Base-by-base conservation (phyloP, 1,140 invertebrate species). In the Magallana gigas region DNA sequence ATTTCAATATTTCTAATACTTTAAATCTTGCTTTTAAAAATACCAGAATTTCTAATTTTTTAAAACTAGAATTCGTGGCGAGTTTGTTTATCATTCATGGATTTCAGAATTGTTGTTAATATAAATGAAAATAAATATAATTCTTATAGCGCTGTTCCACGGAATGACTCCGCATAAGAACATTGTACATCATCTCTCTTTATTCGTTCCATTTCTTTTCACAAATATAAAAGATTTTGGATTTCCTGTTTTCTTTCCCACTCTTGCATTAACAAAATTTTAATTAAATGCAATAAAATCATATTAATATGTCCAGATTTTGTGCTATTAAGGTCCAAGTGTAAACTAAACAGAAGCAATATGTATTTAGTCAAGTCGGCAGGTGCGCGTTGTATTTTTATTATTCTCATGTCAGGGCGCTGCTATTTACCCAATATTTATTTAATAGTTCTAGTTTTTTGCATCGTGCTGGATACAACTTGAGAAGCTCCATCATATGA, bases 201-300 rank as follows among this genome's bases (percentile, higher is more conserved):
- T 76, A 76, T 11, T 76, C 68, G 68, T 76, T 76, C 68, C 68
- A 12, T 29, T 29, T 76, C 36, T 76, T 29, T 76, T 76, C 68
- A 76, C 68, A 76, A 76, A 76, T 76, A 76, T 76, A 76, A 76
- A 76, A 76, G 68, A 76, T 76, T 76, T 76, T 29, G 36, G 23
- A 29, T 76, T 76, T 76, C 68, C 23, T 76, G 36, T 76, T 29
- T 76, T 76, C 18, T 11, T 36, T 23, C 68, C 8, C 68, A 76
- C 68, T 76, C 23, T 76, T 76, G 23, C 68, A 76, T 76, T 18
- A 29, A 76, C 68, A 76, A 76, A 76, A 76, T 76, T 76, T 76
- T 76, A 76, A 76, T 76, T 76, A 76, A 76, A 76, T 76, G 68
- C 68, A 76, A 76, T 76, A 76, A 76, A 76, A 76, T 29, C 23